phyloP scores from a whole-genome alignment of 2,888 invertebrate species.

The Drosophila rellima region DNA sequence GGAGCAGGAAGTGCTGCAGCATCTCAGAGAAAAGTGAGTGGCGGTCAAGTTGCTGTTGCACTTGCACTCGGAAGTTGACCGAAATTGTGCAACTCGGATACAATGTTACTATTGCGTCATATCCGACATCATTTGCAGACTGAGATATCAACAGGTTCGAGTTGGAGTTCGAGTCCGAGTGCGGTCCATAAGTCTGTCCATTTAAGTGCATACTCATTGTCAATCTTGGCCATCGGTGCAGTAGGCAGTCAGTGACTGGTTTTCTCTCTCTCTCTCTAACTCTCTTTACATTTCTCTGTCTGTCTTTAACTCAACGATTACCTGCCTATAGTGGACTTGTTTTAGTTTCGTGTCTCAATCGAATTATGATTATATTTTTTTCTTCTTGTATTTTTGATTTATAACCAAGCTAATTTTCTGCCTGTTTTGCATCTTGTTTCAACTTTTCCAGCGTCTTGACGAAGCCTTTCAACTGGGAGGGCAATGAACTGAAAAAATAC shows the following conservation, averaged over 20 bases:
- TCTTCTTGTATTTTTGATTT: slow-evolving; percentile 6
- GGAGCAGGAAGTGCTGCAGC: slow-evolving; percentile 88
- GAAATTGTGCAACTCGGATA: slow-evolving; percentile 84
- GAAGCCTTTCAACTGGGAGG: slow-evolving; percentile 88
- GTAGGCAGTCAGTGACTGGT: slow-evolving; percentile 60
- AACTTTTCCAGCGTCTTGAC: slow-evolving; percentile 86
- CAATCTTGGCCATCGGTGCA: slow-evolving; percentile 80
- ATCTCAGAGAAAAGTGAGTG: slow-evolving; percentile 88
- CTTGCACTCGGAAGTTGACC: slow-evolving; percentile 65
- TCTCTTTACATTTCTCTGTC: neutral
- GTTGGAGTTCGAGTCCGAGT: slow-evolving; percentile 4
- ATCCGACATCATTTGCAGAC: slow-evolving; percentile 53
- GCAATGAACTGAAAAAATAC: slow-evolving; percentile 87
- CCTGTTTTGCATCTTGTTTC: neutral
- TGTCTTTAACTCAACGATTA: slow-evolving; percentile 12
- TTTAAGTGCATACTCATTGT: slow-evolving; percentile 63
- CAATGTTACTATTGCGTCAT: slow-evolving; percentile 75
- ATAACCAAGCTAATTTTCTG: slow-evolving; percentile 34
- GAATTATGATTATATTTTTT: slow-evolving; percentile 27
- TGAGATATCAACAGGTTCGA: slow-evolving; percentile 2
- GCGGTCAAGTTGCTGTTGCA: slow-evolving; percentile 30
- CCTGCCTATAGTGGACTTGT: slow-evolving; percentile 53
- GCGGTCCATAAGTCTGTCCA: slow-evolving; percentile 13
- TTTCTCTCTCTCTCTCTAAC: neutral
- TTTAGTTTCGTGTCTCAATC: slow-evolving; percentile 34